Conservation (phyloP, 2,888 invertebrate genomes). For the Agrotis ipsilon region DNA sequence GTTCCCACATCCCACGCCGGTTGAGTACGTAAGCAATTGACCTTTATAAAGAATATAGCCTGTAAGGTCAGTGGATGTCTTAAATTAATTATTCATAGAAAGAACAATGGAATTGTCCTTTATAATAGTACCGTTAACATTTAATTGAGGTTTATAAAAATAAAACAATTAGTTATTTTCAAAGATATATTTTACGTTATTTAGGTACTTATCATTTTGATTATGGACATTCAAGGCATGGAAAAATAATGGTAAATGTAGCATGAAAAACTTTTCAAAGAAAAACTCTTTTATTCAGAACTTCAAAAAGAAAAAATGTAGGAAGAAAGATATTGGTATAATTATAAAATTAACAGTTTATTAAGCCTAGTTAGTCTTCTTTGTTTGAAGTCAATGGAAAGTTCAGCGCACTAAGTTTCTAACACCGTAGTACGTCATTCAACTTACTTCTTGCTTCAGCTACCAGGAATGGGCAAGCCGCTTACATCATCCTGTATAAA, state of each 20-base stretch:
- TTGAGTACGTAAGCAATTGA: neutral
- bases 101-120: neutral
- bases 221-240: too few species aligned
- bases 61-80: neutral
- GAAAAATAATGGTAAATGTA: neutral
- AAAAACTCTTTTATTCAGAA: neutral
- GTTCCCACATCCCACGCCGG: too few species aligned
- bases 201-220: too few species aligned
- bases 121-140: neutral
- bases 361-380: constrained; percentile 16
- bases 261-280: neutral
- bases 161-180: neutral
- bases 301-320: neutral
- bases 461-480: constrained; percentile 20
- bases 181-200: too few species aligned
- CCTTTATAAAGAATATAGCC: neutral
- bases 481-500: constrained; percentile 25
- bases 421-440: constrained; percentile 14
- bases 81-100: neutral
- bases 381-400: constrained; percentile 27
- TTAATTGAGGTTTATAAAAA: neutral
- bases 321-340: neutral
- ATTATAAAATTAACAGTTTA: constrained; percentile 16
- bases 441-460: constrained; percentile 31
- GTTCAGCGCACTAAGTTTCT: constrained; percentile 18